Evolutionary conservation across 2,888 invertebrate species (phyloP), one percentile per base, ranked within the genome.

Genomic region (Aspidiotus rigidus): DNA sequence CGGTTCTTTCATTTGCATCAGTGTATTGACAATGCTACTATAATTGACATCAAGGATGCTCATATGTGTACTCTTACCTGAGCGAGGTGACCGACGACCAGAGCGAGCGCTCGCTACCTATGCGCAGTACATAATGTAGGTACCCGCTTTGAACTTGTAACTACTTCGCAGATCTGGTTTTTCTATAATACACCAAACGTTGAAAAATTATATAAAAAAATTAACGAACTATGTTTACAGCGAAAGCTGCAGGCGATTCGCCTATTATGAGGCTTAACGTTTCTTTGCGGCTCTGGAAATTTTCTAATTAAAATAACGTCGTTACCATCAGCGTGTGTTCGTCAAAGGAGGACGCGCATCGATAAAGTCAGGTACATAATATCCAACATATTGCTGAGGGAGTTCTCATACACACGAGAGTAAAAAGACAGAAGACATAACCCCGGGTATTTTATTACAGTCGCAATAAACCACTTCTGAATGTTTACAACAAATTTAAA

Each of bases 31-130:
- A 44, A 53, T 39, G 61, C 42, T 42, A 42, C 16, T 62, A 62
- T 62, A 62, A 62, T 62, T 62, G 62, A 62, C 62, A 62, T 62
- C 62, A 62, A 62, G 62, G 62, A 62, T 62, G 62, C 53, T 62
- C 62, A 28, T 28, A 28, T 28, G 28, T 62, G 53, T 13, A 11
- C 56, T 55, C 15, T 15, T 55, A 60, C 62, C 62, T 62, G 49
- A 42, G 62, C 62, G 53, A 49, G 49, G 10, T 39, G 62, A 28
- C 28, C 28, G 28, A 28, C 28, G 28, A 28, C 28, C 28, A 28
- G 28, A 28, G 28, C 28, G 28, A 28, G 28, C 28, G 28, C 28
- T 28, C 2, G 28, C 28, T 28, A 28, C 28, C 28, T 28, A 28
- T 28, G 28, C 28, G 28, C 28, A 28, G 28, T 28, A 28, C 28